Evolutionary conservation across 2,888 invertebrate genomes (phyloP).

Genomic region (Lithophane semibrunnea): DNA sequence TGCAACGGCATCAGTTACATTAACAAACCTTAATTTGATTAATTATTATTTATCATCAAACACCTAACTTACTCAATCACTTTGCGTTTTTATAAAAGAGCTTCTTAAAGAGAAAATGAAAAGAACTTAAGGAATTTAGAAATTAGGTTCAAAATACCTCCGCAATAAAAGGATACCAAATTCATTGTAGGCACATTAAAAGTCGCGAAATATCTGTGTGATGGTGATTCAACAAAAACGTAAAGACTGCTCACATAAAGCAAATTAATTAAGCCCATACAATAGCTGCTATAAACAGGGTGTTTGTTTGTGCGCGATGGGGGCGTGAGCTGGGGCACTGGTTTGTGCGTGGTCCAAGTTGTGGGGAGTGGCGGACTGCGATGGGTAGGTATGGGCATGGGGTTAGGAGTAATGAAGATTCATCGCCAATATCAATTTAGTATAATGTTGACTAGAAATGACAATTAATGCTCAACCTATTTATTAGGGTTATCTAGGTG

Average conservation of each 20-base stretch:
- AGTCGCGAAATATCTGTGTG: constrained; percentile 63
- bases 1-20: neutral
- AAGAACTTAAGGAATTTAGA: too few species aligned
- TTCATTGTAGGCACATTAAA: constrained; percentile 53
- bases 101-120: neutral
- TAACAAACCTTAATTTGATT: too few species aligned
- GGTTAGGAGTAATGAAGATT: neutral
- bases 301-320: constrained; percentile 76
- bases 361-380: neutral
- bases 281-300: constrained; percentile 81
- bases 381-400: too few species aligned
- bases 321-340: constrained; percentile 62
- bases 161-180: constrained; percentile 29
- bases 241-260: constrained; percentile 80
- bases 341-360: constrained; percentile 30
- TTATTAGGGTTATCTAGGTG: too few species aligned
- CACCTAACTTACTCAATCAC: too few species aligned
- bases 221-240: constrained; percentile 75
- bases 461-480: too few species aligned
- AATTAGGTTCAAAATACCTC: constrained; percentile 4
- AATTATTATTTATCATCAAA: neutral
- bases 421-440: neutral
- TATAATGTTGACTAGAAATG: neutral
- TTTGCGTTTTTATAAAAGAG: neutral
- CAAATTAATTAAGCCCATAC: constrained; percentile 86